These are phyloP conservation scores for Noctilio leporinus DNA, from an alignment of 2,113 vertebrate genomes.

Conservation along the genomic window DNA sequence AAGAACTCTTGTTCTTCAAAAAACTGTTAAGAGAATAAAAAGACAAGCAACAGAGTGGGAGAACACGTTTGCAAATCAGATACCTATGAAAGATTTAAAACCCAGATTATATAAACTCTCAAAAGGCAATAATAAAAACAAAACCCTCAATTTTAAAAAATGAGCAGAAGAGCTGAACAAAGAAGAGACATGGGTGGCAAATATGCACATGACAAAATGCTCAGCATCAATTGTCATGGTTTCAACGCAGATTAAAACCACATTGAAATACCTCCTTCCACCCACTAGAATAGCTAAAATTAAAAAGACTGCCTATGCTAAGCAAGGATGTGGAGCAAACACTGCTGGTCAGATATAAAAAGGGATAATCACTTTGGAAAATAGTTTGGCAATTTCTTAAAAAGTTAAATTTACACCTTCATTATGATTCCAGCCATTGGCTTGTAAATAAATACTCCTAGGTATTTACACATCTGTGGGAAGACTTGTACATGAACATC, in stretches of 20 bases:
- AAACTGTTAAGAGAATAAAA: background rate
- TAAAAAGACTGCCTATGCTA: background rate
- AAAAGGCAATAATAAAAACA: background rate
- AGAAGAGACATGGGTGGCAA: background rate
- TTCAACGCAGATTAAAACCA: background rate
- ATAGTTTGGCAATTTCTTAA: background rate
- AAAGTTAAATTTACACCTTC: background rate
- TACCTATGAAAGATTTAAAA: background rate
- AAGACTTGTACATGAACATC: background rate
- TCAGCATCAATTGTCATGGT: background rate
- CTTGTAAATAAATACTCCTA: background rate
- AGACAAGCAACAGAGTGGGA: background rate
- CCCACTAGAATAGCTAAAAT: background rate
- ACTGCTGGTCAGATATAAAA: background rate
- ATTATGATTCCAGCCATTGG: background rate
- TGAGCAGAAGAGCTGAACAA: background rate
- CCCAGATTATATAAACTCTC: background rate
- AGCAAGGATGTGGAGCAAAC: background rate
- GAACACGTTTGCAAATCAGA: background rate
- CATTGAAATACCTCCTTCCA: background rate
- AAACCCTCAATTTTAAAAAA: background rate
- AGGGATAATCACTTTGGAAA: background rate
- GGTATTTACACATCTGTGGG: background rate
- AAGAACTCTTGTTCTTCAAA: background rate
- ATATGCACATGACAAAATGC: background rate